Percentiles rank a stretch among this genome's conserved stretches.
These are phyloP conservation scores for Abramis brama DNA, from an alignment of 2,113 vertebrate species.

Conservation along the genomic window DNA sequence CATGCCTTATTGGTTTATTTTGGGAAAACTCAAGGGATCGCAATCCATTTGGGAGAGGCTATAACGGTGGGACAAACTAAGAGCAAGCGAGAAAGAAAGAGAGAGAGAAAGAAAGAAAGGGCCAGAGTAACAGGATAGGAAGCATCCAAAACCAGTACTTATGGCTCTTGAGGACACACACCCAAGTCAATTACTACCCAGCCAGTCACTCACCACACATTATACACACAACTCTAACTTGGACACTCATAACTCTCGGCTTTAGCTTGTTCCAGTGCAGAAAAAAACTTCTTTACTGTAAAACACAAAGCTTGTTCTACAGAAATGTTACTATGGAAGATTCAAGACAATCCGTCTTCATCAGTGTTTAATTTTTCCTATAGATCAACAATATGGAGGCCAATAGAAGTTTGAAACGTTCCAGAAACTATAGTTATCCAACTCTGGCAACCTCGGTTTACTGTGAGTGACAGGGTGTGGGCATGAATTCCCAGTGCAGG, in stretches of 20 bases:
- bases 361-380: conserved; percentile 12
- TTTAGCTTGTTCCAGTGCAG: conserved; percentile 61
- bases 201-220: conserved; percentile 69
- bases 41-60: background rate
- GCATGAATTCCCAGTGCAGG: conserved; percentile 58
- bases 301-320: conserved; percentile 40
- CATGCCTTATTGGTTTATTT: conserved; percentile 61
- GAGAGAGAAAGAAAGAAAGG: background rate
- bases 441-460: conserved; percentile 49
- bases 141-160: conserved; percentile 70
- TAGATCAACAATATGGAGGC: conserved; percentile 44
- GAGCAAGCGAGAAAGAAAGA: background rate
- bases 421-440: conserved; percentile 44
- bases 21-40: conserved; percentile 40
- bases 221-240: conserved; percentile 62
- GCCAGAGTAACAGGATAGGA: conserved; percentile 38
- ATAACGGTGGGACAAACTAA: background rate
- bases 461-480: conserved; percentile 61
- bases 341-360: conserved; percentile 20
- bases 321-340: conserved; percentile 29
- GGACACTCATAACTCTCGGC: conserved; percentile 62
- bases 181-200: conserved; percentile 78
- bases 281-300: conserved; percentile 55
- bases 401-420: conserved; percentile 39
- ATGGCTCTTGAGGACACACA: conserved; percentile 69